Evolutionary conservation across 2,888 invertebrate species (phyloP).

Genomic region (Mantis religiosa): DNA sequence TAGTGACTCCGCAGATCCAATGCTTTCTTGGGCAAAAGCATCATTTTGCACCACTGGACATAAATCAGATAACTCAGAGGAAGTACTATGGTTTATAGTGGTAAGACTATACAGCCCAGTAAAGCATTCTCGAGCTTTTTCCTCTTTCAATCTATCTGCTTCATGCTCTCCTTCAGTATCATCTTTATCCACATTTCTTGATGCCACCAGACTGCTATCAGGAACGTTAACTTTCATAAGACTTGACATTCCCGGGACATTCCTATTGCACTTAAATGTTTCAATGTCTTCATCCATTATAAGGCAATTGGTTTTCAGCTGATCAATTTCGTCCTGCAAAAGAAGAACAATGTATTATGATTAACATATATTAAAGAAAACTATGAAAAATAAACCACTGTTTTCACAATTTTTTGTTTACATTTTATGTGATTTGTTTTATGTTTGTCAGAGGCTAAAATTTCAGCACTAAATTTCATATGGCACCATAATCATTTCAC

Average conservation of each 20-base stretch:
- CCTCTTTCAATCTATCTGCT: constrained; percentile 20
- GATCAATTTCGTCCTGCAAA: constrained; percentile 36
- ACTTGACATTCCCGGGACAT: constrained; percentile 36
- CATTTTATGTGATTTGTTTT: no score
- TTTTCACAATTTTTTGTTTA: no score
- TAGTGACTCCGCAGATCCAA: constrained; percentile 32
- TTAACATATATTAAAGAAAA: no score
- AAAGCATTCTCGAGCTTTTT: constrained; percentile 33
- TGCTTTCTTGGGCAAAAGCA: constrained; percentile 17
- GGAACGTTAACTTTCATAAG: constrained; percentile 32
- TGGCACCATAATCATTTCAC: no score
- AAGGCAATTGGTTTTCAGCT: constrained; percentile 37
- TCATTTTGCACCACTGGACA: constrained; percentile 13
- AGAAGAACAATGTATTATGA: constrained; percentile 7
- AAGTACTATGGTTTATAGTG: constrained; percentile 35
- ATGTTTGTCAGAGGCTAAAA: no score
- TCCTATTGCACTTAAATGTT: constrained; percentile 36
- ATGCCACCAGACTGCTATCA: background rate
- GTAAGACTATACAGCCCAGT: constrained; percentile 36
- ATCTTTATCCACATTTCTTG: constrained; percentile 1
- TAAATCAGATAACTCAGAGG: constrained; percentile 34
- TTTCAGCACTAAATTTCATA: no score
- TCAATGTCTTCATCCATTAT: constrained; percentile 38
- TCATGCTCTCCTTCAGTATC: background rate
- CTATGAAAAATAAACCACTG: no score